phyloP scores from a whole-genome alignment of 2,113 vertebrate species.

The Barnardius zonarius region DNA sequence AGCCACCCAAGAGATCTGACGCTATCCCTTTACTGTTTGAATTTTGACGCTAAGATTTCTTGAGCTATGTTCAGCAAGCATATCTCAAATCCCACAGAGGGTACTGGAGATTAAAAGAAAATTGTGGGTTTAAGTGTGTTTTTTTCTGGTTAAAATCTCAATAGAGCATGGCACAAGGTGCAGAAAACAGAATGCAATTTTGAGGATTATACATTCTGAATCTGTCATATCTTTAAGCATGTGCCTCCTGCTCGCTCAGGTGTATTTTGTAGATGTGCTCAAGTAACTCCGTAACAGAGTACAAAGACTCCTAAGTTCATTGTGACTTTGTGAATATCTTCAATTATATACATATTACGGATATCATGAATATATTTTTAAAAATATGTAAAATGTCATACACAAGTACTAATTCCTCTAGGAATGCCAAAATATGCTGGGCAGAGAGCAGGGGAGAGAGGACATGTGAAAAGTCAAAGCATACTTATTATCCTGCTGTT shows the following conservation, averaged over 20 bases:
- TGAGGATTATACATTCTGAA: neutral
- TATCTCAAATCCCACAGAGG: neutral
- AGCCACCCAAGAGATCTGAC: neutral
- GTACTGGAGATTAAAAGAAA: neutral
- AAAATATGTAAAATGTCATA: neutral
- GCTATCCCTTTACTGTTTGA: neutral
- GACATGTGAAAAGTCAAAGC: neutral
- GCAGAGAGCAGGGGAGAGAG: neutral
- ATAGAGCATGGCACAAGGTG: neutral
- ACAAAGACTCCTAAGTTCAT: neutral
- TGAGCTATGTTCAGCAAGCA: neutral
- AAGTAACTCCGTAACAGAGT: neutral
- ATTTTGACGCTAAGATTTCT: neutral
- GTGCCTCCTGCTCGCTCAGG: neutral
- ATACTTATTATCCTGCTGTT: neutral
- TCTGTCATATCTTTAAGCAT: neutral
- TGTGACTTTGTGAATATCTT: neutral
- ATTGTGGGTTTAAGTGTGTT: neutral
- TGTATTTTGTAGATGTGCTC: neutral
- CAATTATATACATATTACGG: neutral
- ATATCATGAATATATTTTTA: neutral
- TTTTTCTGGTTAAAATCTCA: neutral
- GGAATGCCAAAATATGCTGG: neutral
- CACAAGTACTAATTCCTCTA: neutral
- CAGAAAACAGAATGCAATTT: neutral